Evolutionary conservation across 2,888 invertebrate species (phyloP), one percentile per base, ranked within the genome.

Genomic region (Andrena trimmerana): DNA sequence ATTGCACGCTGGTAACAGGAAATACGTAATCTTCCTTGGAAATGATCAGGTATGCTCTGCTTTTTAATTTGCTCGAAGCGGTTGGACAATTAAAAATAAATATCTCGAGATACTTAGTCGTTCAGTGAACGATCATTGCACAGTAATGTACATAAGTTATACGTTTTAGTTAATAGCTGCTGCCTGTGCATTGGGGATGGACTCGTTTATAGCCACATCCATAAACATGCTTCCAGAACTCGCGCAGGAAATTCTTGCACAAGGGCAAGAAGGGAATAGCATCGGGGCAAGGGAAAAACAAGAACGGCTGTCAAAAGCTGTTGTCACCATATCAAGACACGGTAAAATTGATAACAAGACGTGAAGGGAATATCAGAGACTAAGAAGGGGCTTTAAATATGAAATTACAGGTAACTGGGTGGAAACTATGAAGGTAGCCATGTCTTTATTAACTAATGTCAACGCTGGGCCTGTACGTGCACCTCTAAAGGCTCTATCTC

Each of bases 121-220:
- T 16, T 5, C 0, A 4, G 5, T 0, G 42, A 13, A 42, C 42
- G 3, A 20, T 20, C 33, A 2, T 42, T 42, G 42, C 42, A 1
- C 13, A 5, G 2, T 4, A 20, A 42, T 13, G 20, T 63, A 10
- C 16, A 29, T 63, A 29, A 13, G 52, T 33, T 1, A 8, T 75
- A 24, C 7, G 8, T 94, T 93, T 66, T 90, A 97, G 97, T 93
- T 97, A 31, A 92, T 97, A 77, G 95, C 96, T 0, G 96, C 96
- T 54, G 97, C 96, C 0, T 95, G 96, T 27, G 94, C 96, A 0
- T 92, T 96, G 5, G 97, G 97, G 57, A 96, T 97, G 88, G 96
- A 96, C 89, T 97, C 97, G 3, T 95, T 96, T 48, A 97, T 97
- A 84, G 96, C 96, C 54, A 97, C 97, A 0, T 95, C 96, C 1